Conservation (phyloP, 2,113 vertebrate species). For the Channa argus region DNA sequence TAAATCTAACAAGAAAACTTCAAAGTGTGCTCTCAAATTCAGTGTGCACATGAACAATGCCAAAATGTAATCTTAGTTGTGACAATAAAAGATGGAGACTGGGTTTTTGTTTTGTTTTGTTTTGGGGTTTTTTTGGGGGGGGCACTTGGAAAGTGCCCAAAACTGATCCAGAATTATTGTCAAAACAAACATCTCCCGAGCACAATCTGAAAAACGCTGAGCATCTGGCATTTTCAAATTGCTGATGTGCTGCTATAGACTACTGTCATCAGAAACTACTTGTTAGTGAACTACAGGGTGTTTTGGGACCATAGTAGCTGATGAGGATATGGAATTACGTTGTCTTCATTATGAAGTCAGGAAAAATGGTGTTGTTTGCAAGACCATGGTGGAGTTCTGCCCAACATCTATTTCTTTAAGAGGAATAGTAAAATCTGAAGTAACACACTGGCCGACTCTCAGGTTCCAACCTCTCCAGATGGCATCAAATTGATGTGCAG, state of each 20-base stretch:
- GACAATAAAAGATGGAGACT: conserved; percentile 16
- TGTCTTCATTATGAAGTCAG: conserved; percentile 9
- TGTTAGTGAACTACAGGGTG: conserved; percentile 43
- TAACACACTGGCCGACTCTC: too few species aligned
- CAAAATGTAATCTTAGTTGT: conserved; percentile 9
- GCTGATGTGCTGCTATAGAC: conserved; percentile 47
- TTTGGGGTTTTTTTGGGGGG: too few species aligned
- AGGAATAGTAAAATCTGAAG: background rate
- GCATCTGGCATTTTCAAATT: conserved; percentile 69
- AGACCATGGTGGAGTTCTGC: conserved; percentile 1
- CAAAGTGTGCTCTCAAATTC: conserved; percentile 3
- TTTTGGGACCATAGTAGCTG: conserved; percentile 39
- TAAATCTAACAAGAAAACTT: conserved; percentile 2
- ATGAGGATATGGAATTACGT: conserved; percentile 37
- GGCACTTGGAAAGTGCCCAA: too few species aligned
- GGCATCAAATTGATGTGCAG: conserved; percentile 42
- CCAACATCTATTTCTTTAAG: conserved; percentile 25
- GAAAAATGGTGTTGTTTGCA: background rate
- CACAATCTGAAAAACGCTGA: conserved; percentile 34
- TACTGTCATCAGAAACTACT: conserved; percentile 47
- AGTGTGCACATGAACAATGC: conserved; percentile 17
- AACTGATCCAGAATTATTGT: conserved; percentile 36
- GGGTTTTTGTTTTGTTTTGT: background rate
- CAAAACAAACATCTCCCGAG: conserved; percentile 59
- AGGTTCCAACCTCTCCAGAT: background rate